A percentile compares a stretch with the other conserved stretches of the same genome.
Conservation (phyloP, 2,888 invertebrate genomes). For the Campopleginae sp. region DNA sequence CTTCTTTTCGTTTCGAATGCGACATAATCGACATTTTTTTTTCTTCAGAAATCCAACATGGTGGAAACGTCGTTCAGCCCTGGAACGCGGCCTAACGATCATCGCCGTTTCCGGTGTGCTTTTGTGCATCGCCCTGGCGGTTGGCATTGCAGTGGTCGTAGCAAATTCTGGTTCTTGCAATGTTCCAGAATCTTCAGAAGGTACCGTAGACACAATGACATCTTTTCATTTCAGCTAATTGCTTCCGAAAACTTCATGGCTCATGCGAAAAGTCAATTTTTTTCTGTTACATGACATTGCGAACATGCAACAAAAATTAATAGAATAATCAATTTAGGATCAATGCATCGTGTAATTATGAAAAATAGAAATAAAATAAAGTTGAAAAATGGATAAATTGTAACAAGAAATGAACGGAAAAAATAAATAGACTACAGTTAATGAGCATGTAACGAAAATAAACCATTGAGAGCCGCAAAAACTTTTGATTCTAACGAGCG, state of each 20-base stretch:
- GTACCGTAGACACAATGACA: slow-evolving; percentile 65
- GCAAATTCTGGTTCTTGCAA: slow-evolving; percentile 75
- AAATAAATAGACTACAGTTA: not conserved
- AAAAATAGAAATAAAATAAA: not conserved
- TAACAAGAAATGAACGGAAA: not conserved
- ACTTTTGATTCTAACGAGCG: not conserved
- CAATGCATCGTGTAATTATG: too few species aligned
- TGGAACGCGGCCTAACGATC: slow-evolving; percentile 89
- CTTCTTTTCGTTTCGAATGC: not conserved
- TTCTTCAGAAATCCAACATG: slow-evolving; percentile 91
- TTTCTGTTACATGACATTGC: not conserved
- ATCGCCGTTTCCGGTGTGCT: slow-evolving; percentile 87
- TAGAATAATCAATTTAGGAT: not conserved
- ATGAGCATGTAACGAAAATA: not conserved
- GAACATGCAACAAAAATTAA: not conserved
- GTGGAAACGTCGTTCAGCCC: slow-evolving; percentile 91
- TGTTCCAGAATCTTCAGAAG: slow-evolving; percentile 64
- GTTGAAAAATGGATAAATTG: not conserved
- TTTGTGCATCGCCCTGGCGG: slow-evolving; percentile 87
- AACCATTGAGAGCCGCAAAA: not conserved
- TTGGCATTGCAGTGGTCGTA: slow-evolving; percentile 83
- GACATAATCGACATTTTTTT: slow-evolving; percentile 31
- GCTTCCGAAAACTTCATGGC: not conserved
- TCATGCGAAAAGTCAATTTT: not conserved
- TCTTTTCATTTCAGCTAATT: not conserved